Evolutionary conservation across 2,113 vertebrate genomes (phyloP), one percentile per base, ranked within the genome.

Genomic region (Chaetura pelagica): DNA sequence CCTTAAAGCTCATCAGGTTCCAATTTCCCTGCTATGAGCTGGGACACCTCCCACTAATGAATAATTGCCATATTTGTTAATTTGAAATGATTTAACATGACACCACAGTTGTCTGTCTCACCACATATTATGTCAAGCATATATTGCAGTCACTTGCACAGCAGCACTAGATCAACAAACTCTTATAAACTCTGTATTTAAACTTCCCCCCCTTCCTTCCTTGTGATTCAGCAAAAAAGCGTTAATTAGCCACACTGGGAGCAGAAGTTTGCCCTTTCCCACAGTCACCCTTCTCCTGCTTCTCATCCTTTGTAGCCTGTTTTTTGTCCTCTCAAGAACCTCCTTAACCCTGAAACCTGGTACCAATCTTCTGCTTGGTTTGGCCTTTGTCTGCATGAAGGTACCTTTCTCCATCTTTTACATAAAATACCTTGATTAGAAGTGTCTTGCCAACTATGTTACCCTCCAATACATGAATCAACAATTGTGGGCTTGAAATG

Each of bases 241-340:
- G 72, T 93, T 93, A 48, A 77, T 86, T 74, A 30, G 4, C 18
- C 57, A 35, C 1, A 4, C 15, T 46, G 59, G 2, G 21, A 73
- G 51, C 55, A 52, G 52, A 68, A 89, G 75, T 89, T 94, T 86
- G 77, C 86, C 84, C 89, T 95, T 94, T 96, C 68, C 68, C 91
- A 95, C 89, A 83, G 76, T 90, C 90, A 90, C 86, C 76, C 46
- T 83, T 80, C 91, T 95, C 78, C 71, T 94, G 83, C 86, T 89
- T 92, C 54, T 95, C 27, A 49, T 66, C 63, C 80, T 54, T 69
- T 0, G 0, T 49, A 74, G 59, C 51, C 46, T 79, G 22, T 49
- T 27, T 67, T n/a, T 57, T 30, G 42, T 9, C 24, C 46, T 68
- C 40, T 68, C 4, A 1, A 13, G 61, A 75, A 27, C 57, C 51